A percentile compares a stretch with the other conserved stretches of the same genome.
Conservation (phyloP, 1,140 invertebrate species). For the Watersipora subatra region DNA sequence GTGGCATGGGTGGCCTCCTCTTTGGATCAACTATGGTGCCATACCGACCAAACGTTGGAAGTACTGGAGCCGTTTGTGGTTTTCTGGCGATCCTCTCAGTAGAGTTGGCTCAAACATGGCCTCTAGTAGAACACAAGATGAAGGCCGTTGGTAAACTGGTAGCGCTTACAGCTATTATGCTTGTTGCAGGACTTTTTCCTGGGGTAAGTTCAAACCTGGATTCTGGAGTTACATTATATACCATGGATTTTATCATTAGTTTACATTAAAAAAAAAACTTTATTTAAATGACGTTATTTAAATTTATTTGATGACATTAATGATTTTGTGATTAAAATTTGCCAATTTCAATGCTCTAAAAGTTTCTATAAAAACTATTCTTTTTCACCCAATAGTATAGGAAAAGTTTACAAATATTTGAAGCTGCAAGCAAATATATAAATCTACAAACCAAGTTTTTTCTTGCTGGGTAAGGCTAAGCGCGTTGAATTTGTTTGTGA, state of each 20-base stretch:
- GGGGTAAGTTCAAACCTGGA: background rate
- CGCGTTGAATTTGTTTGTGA: too few relatives aligned
- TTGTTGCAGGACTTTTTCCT: background rate
- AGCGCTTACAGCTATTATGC: background rate
- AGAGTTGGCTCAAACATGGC: background rate
- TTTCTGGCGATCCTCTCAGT: background rate
- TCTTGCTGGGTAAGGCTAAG: too few relatives aligned
- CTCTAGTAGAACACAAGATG: background rate
- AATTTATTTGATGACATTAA: background rate
- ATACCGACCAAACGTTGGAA: background rate
- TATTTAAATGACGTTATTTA: too few relatives aligned
- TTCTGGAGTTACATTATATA: background rate
- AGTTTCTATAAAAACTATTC: background rate
- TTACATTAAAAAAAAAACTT: too few relatives aligned
- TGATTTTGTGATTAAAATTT: too few relatives aligned
- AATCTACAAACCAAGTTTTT: too few relatives aligned
- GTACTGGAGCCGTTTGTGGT: background rate
- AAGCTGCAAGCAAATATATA: too few relatives aligned
- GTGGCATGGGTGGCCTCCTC: background rate
- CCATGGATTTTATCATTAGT: background rate
- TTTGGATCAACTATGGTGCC: background rate
- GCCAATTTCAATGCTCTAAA: background rate
- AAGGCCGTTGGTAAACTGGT: background rate
- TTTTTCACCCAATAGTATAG: background rate
- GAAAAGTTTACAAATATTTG: too few relatives aligned